Conservation (phyloP, 1,140 invertebrate species). For the Drosophila virilis region DNA sequence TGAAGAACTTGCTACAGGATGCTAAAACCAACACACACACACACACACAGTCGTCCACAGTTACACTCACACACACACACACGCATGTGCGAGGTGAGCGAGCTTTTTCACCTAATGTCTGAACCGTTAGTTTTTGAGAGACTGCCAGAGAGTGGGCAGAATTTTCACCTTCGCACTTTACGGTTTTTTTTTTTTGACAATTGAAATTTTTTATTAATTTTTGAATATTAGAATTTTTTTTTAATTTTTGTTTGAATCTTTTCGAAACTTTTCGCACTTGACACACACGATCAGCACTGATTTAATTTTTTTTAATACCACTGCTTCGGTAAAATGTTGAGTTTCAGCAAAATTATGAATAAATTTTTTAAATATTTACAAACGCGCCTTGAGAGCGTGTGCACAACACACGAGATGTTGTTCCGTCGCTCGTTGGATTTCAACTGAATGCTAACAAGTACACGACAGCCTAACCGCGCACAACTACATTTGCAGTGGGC, state of each 20-base stretch:
- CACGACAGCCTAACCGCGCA: conserved; percentile 49
- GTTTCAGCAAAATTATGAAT: conserved; percentile 66
- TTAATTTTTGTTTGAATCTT: conserved; percentile 17
- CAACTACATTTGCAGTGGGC: conserved; percentile 48
- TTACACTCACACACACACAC: conserved; percentile 40
- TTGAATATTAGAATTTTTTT: conserved; percentile 25
- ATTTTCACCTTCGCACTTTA: conserved; percentile 79
- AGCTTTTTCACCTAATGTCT: conserved; percentile 70
- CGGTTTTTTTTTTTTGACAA: conserved; percentile 35
- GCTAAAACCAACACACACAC: conserved; percentile 54
- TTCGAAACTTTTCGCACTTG: conserved; percentile 18
- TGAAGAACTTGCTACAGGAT: conserved; percentile 82
- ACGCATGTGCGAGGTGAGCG: conserved; percentile 68
- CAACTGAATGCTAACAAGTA: conserved; percentile 73
- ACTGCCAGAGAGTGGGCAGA: conserved; percentile 51
- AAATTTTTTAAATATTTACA: conserved; percentile 79
- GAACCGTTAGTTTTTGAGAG: conserved; percentile 63
- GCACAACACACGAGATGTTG: conserved; percentile 68
- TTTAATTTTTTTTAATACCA: conserved; percentile 19
- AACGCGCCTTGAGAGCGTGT: conserved; percentile 54
- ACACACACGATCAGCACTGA: conserved; percentile 38
- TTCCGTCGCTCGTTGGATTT: conserved; percentile 63
- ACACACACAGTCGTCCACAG: conserved; percentile 24
- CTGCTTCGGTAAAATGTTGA: conserved; percentile 32
- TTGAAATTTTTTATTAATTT: conserved; percentile 48